Base-by-base conservation (phyloP, 2,113 vertebrate species). In the Cyphomyrus discorhynchus region DNA sequence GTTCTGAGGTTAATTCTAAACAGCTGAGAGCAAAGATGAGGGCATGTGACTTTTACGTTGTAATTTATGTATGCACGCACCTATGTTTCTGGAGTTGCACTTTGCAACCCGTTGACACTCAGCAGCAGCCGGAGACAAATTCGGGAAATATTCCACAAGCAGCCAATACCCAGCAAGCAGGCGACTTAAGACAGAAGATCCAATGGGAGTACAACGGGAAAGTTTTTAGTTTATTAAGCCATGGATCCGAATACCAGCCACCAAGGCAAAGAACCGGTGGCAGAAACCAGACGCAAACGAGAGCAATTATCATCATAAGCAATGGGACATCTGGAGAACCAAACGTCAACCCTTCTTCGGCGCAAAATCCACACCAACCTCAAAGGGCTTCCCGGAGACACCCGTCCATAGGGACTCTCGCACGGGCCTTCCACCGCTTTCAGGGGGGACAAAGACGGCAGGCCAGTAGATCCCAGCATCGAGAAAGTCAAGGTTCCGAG, bases 191-290 rank as follows among this genome's bases (percentile, higher is more conserved):
- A 89, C 95, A 95, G 35, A 93, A 94, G 85, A 96, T 98, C 91
- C 96, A 96, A 91, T 99, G 98, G 98, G 96, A 96, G 93, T 97
- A 97, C 91, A 97, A 98, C 93, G 98, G 98, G 88, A 97, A 97
- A 95, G 96, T 98, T 84, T 98, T 95, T 91, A 97, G 97, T 92
- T 94, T 99, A 88, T 94, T 97, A 88, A 97, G 97, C 94, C 95
- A 93, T 27, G 97, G 96, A 5, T 91, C 98, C 0, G 94, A 96
- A 92, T 98, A 97, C 94, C 95, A 96, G 91, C 97, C 97, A 1
- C 92, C 96, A 19, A 90, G 93, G n/a, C 92, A 95, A 89, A 94
- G 95, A 84, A 45, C 52, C 31, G 13, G 50, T 39, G 95, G 91
- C 0, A 35, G 89, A 35, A 92, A 85, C 0, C 88, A 91, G 0